Evolutionary conservation across 2,113 vertebrate genomes (phyloP).

Genomic region (Sylvilagus bachmani): DNA sequence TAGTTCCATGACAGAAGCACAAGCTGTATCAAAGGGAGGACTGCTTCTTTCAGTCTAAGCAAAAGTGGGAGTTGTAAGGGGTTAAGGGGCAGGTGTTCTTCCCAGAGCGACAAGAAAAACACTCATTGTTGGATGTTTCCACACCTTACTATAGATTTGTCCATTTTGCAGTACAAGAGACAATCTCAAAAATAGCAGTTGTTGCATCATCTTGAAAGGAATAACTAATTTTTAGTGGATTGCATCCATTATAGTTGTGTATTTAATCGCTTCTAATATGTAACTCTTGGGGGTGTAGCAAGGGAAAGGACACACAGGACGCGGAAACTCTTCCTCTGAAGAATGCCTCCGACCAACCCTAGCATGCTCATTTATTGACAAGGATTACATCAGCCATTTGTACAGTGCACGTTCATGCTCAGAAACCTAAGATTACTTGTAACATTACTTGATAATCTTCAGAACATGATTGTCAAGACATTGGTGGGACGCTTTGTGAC

Average conservation of each 20-base stretch:
- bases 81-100: neutral
- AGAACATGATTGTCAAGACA: no score
- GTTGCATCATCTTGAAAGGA: constrained; percentile 4
- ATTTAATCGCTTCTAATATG: neutral
- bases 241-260: neutral
- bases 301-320: no score
- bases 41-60: neutral
- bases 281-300: no score
- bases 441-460: no score
- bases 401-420: no score
- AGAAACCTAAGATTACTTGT: no score
- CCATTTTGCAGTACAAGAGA: neutral
- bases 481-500: no score
- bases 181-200: neutral
- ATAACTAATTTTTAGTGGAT: neutral
- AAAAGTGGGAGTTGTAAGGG: neutral
- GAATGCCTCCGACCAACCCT: no score
- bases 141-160: neutral
- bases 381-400: no score
- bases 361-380: no score
- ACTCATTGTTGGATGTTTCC: neutral
- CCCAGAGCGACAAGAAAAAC: neutral
- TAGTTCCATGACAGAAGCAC: neutral
- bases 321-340: no score
- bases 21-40: neutral